Evolutionary conservation across 2,797 vertebrate species (phyloP), one percentile per base, ranked within the genome.

Genomic region (Fistularia commersonii): DNA sequence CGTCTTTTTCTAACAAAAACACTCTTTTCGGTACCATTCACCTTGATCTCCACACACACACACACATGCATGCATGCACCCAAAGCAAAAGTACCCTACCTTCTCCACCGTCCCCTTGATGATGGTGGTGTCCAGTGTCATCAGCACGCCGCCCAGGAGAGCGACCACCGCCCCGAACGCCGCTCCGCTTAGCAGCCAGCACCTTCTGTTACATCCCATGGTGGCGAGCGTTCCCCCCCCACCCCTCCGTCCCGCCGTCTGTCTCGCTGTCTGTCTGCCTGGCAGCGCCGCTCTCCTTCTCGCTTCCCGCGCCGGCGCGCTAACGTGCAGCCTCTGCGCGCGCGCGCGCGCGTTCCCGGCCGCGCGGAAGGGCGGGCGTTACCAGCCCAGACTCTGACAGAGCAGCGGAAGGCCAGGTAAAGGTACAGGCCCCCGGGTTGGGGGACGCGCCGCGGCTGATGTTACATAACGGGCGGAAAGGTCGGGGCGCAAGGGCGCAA

Each of bases 101-200:
- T 92, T 91, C 54, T 75, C 57, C 65, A 98, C 91, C 8, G 90
- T 93, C 56, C 61, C 80, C 38, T 59, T 0, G 64, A 98, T 90
- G 23, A 98, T 1, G 8, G 39, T 38, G 58, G 95, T 70, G 65
- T 95, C 97, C 37, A 94, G 13, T 0, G 94, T 95, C 66, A 99
- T 91, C 0, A 99, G 89, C 54, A 93, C 23, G 8, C 91, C 91
- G 58, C 96, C 97, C 0, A 98, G 63, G 65, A 94, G 32, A 45
- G 92, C 91, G 58, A 94, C 13, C 8, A 86, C 33, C 0, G 67
- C 94, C 2, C 95, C 93, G 0, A 94, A 10, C 54, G 92, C 51
- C 1, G 92, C 88, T 41, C 93, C 94, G 0, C 80, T 5, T 11
- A 94, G 79, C 52, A 97, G 76, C 51, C 75, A 63, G 37, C 77